These are phyloP conservation scores for Trachymyrmex septentrionalis DNA, from an alignment of 1,140 invertebrate species.

Conservation along the genomic window DNA sequence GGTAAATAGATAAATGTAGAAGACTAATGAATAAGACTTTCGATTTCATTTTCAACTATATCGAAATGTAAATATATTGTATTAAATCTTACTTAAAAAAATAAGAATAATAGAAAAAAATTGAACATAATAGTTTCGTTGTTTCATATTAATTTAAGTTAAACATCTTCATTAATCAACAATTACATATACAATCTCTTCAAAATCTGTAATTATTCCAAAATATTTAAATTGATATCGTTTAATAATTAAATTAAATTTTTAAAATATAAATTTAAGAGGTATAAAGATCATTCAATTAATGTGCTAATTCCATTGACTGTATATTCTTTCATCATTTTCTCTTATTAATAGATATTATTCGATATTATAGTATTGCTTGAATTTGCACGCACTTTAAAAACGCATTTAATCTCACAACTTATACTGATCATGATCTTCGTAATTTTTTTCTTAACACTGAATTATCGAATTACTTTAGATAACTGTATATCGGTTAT, in stretches of 20 bases:
- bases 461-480: conserved; percentile 6
- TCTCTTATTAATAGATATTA: neutral
- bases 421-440: neutral
- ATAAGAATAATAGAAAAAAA: neutral
- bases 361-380: neutral
- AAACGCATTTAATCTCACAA: neutral
- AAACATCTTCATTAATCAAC: neutral
- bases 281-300: neutral
- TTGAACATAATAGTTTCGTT: neutral
- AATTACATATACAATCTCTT: neutral
- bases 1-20: neutral
- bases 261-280: neutral
- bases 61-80: too few species aligned
- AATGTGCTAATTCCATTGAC: neutral
- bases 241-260: neutral
- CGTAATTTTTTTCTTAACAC: neutral
- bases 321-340: neutral
- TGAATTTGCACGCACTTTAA: neutral
- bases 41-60: neutral
- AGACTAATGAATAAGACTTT: neutral
- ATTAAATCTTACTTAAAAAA: neutral
- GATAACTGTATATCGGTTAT: neutral
- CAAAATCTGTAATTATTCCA: neutral
- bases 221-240: neutral
- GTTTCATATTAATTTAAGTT: neutral